Conservation (phyloP, 2,888 invertebrate species). For the Odontocolon sp. region DNA sequence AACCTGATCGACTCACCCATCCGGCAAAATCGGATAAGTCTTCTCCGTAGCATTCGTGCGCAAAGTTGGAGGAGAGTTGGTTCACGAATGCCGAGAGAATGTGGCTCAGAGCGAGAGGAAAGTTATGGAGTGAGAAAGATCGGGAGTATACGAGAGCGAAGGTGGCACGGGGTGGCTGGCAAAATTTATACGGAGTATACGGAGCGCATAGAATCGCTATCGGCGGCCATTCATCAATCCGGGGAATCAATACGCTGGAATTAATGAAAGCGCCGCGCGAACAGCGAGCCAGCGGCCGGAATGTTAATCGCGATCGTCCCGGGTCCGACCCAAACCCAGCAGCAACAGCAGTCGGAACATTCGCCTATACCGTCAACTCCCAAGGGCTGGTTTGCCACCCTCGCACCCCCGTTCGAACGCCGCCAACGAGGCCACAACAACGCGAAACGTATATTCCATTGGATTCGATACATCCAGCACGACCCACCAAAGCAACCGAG, state of each 20-base stretch:
- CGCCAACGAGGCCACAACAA: slow-evolving; percentile 64
- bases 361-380: slow-evolving; percentile 77
- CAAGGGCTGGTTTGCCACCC: slow-evolving; percentile 72
- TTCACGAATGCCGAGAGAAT: slow-evolving; percentile 51
- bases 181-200: slow-evolving; percentile 67
- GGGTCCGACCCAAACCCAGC: slow-evolving; percentile 72
- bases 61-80: slow-evolving; percentile 50
- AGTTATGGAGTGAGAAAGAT: slow-evolving; percentile 44
- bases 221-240: slow-evolving; percentile 81
- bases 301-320: slow-evolving; percentile 81
- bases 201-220: slow-evolving; percentile 80
- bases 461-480: slow-evolving; percentile 65
- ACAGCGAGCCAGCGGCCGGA: slow-evolving; percentile 80
- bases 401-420: slow-evolving; percentile 60
- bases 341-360: slow-evolving; percentile 55
- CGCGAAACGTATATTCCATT: slow-evolving; percentile 71
- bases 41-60: slow-evolving; percentile 51
- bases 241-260: slow-evolving; percentile 81
- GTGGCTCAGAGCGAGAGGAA: slow-evolving; percentile 35
- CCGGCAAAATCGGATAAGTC: slow-evolving; percentile 55
- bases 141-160: slow-evolving; percentile 39
- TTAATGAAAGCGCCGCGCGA: slow-evolving; percentile 81
- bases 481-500: slow-evolving; percentile 41
- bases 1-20: slow-evolving; percentile 52
- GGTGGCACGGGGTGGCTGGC: slow-evolving; percentile 36